Base-by-base conservation (phyloP, 2,113 vertebrate species). In the Microcebus jonahi region DNA sequence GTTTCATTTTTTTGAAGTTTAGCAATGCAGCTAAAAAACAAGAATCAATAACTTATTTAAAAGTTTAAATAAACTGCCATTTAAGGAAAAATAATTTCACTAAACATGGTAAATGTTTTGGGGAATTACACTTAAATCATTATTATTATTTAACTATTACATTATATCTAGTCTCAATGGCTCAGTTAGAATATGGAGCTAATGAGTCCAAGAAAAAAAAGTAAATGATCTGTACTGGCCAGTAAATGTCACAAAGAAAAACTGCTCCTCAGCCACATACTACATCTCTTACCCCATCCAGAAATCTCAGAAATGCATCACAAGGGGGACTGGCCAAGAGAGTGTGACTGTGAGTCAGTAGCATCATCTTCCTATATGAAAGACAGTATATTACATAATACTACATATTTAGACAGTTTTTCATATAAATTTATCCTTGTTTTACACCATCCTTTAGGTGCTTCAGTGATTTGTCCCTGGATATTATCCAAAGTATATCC, bases 1-100 rank as follows among this genome's bases (percentile, higher is more conserved):
- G 70, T 95, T 97, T 97, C 67, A 97, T 65, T 91, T 92, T 92
- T 92, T 96, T 96, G 36, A 90, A 88, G 55, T 55, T 93, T 77
- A 95, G 29, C 59, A 92, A 90, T 88, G 25, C 17, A 96, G 65
- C 80, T 94, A 84, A 95, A 96, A 97, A 95, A 39, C n/a, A 84
- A 85, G 34, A 96, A 89, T 79, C 63, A 94, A n/a, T 71, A 93
- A 90, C 77, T 93, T 90, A 87, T 50, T 73, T 67, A 87, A 94
- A 94, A 83, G 42, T 68, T 94, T 91, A 90, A 70, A 77, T 77
- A 96, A 93, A 21, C 42, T 93, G 71, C 23, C 6, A 17, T 71
- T 95, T 81, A 27, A 83, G 63, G 31, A 77, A 94, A 88, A 96
- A 88, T 70, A 92, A 97, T 77, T 93, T 94, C 34, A 96, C 73